Evolutionary conservation across 2,888 invertebrate species (phyloP), one percentile per base, ranked within the genome.

Genomic region (Pyrocoelia pectoralis): DNA sequence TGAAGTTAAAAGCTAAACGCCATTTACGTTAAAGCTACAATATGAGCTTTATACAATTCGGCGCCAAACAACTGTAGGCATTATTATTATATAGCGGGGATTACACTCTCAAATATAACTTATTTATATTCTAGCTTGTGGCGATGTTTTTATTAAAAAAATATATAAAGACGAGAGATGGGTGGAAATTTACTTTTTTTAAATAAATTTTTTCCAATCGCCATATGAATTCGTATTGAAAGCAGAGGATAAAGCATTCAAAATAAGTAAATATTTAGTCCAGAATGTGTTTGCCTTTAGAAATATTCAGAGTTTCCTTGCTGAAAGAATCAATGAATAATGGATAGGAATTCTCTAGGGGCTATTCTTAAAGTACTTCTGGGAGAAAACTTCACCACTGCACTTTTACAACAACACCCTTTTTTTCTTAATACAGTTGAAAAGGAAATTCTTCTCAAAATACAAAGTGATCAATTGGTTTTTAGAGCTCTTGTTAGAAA

Each of bases 251-350:
- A 24, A 28, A 24, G 18, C 49, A 29, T 29, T 52, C 29, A 33
- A 28, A 72, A 72, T 72, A 72, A 68, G 71, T 67, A 71, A 71
- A 72, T 73, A 72, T 73, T 73, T 73, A 68, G 68, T 59, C 57
- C 62, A 63, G 59, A 67, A 65, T 63, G 68, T 69, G 58, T 70
- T 71, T 67, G 55, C 67, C 64, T 67, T 60, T 62, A 66, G 14
- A 56, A 65, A 61, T 68, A 68, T 69, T 68, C 66, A 67, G 65
- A 63, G 56, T 65, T 65, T 58, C 24, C 53, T 58, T 58, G 50
- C 58, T 68, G 67, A 73, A 70, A 73, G 70, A 71, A 74, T 73
- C 74, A 69, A 75, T 76, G 76, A 76, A 76, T 76, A 76, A 76
- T 76, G 74, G 75, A 76, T 74, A 68, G 70, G 67, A 69, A 69